A percentile compares a stretch with the other conserved stretches of the same genome.
These are phyloP conservation scores for Apodemia duryi DNA, from an alignment of 2,888 invertebrate genomes.

Conservation along the genomic window DNA sequence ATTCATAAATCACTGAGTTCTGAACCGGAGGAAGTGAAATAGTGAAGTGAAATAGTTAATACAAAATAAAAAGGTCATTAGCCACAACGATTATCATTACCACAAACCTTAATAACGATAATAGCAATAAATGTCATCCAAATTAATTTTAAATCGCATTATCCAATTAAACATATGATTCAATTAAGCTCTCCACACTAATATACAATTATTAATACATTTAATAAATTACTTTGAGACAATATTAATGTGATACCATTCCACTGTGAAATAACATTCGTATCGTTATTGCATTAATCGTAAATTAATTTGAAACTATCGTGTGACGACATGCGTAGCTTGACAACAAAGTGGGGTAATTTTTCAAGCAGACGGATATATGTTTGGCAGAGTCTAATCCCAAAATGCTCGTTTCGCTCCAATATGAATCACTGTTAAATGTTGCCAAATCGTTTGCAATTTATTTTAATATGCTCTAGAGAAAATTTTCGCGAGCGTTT, in stretches of 20 bases:
- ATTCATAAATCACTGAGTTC: too few species aligned
- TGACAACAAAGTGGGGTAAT: conserved; percentile 31
- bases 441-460: conserved; percentile 78
- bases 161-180: conserved; percentile 12
- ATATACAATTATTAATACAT: conserved; percentile 14
- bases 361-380: conserved; percentile 48
- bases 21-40: too few species aligned
- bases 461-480: conserved; percentile 77
- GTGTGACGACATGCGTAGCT: conserved; percentile 12
- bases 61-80: neutral
- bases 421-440: conserved; percentile 78
- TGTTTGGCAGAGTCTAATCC: conserved; percentile 69
- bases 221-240: conserved; percentile 11
- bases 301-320: conserved; percentile 8
- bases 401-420: conserved; percentile 63
- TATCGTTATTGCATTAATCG: conserved; percentile 7
- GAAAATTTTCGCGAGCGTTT: conserved; percentile 74
- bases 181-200: conserved; percentile 11
- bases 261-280: neutral
- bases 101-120: conserved; percentile 1
- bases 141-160: conserved; percentile 8
- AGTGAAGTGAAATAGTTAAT: too few species aligned
- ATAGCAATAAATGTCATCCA: conserved; percentile 4
- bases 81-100: neutral
- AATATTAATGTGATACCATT: conserved; percentile 10